A percentile compares a stretch with the other conserved stretches of the same genome.
phyloP scores from a whole-genome alignment of 1,140 invertebrate genomes.

The Trichomalopsis sarcophagae region DNA sequence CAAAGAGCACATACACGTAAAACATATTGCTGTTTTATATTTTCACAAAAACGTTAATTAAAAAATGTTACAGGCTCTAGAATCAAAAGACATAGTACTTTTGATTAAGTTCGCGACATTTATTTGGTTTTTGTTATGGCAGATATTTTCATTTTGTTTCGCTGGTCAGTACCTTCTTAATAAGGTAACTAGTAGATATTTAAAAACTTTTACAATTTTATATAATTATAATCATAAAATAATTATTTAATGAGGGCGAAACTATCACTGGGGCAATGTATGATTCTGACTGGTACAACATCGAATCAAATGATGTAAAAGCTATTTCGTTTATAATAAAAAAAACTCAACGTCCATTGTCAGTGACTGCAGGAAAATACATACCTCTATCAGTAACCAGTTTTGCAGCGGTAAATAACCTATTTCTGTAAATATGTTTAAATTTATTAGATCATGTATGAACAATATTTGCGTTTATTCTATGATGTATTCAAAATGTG shows the following conservation, averaged over 20 bases:
- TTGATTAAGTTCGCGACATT: conserved; percentile 1
- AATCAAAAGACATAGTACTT: not conserved
- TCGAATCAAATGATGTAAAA: not conserved
- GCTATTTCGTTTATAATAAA: conserved; percentile 16
- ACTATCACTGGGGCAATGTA: not conserved
- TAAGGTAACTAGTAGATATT: conserved; percentile 3
- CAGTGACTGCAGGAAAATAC: not conserved
- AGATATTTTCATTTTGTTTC: conserved; percentile 30
- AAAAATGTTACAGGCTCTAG: conserved; percentile 3
- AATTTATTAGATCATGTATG: too few relatives aligned
- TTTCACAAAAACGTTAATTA: not conserved
- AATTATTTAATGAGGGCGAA: not conserved
- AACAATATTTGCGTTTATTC: too few relatives aligned
- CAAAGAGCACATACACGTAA: not conserved
- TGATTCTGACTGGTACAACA: conserved; percentile 11
- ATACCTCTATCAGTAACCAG: not conserved
- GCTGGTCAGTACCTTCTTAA: conserved; percentile 19
- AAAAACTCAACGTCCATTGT: conserved; percentile 4
- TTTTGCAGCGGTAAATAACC: conserved; percentile 9
- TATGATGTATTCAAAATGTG: not conserved
- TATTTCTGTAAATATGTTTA: not conserved
- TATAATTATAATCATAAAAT: not conserved
- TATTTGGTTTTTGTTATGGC: not conserved
- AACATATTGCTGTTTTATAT: not conserved
- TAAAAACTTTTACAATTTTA: not conserved